phyloP scores from a whole-genome alignment of 2,797 vertebrate genomes.

The Poeciliopsis presidionis region DNA sequence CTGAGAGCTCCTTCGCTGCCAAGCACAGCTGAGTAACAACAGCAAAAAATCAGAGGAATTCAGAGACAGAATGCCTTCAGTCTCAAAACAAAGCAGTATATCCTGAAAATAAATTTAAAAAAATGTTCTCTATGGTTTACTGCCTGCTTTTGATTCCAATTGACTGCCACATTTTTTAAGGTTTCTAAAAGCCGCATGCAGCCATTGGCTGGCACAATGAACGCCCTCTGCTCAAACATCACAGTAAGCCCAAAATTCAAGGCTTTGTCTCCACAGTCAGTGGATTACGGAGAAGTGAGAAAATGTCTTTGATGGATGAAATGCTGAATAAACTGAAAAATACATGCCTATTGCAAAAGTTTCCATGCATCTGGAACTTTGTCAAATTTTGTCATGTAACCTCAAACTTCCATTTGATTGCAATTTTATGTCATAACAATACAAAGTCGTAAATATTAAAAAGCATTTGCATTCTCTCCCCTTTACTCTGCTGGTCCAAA shows the following conservation, averaged over 20 bases:
- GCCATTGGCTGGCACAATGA: neutral
- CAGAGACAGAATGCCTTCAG: neutral
- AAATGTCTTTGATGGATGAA: neutral
- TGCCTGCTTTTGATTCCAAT: neutral
- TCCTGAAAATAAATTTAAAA: no score
- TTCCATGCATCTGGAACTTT: neutral
- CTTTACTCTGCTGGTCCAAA: neutral
- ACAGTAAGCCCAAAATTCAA: neutral
- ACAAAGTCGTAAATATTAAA: neutral
- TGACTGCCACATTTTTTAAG: neutral
- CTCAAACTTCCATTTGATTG: neutral
- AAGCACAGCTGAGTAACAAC: neutral
- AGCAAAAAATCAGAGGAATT: neutral
- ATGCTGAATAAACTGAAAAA: neutral
- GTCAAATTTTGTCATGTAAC: neutral
- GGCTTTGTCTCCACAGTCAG: neutral
- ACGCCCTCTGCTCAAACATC: neutral
- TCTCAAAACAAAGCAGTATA: neutral
- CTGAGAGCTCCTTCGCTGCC: neutral
- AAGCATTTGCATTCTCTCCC: neutral
- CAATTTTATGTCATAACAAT: neutral
- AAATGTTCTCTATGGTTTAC: neutral
- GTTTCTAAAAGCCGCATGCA: neutral
- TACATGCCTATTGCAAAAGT: neutral
- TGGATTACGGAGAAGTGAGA: neutral